Conservation (phyloP, 2,888 invertebrate species). For the Hypomecis atomaria region DNA sequence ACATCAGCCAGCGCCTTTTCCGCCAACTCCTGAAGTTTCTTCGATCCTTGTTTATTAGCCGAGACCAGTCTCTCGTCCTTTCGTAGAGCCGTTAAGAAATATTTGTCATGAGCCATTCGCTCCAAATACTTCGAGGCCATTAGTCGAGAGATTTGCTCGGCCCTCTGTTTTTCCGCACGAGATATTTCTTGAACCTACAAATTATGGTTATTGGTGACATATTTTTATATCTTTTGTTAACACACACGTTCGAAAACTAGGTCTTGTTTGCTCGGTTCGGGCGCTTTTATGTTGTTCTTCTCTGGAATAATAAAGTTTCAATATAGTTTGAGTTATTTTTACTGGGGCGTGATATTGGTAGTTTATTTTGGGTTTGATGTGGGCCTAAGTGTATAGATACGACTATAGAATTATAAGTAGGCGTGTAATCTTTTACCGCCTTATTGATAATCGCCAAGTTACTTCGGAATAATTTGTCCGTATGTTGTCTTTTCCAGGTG, state of each 20-base stretch:
- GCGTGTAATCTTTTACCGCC: slow-evolving; percentile 30
- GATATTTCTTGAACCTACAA: slow-evolving; percentile 73
- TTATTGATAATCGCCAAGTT: too few relatives aligned
- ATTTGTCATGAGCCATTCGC: slow-evolving; percentile 80
- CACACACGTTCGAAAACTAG: slow-evolving; percentile 16
- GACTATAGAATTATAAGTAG: slow-evolving; percentile 10
- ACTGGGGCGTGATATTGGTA: slow-evolving; percentile 7
- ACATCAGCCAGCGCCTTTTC: slow-evolving; percentile 70
- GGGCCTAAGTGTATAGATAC: background rate
- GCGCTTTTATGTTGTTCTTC: slow-evolving; percentile 21
- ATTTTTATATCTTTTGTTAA: slow-evolving; percentile 38
- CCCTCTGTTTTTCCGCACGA: slow-evolving; percentile 69
- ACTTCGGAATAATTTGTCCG: too few relatives aligned
- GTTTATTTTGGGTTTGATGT: slow-evolving; percentile 3
- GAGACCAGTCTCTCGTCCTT: slow-evolving; percentile 74
- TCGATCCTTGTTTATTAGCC: slow-evolving; percentile 73
- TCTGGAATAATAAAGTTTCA: slow-evolving; percentile 23
- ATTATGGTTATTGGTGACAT: slow-evolving; percentile 49
- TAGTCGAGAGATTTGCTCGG: slow-evolving; percentile 70
- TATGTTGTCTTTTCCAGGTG: too few relatives aligned
- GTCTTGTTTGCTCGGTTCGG: slow-evolving; percentile 24
- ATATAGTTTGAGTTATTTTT: slow-evolving; percentile 22
- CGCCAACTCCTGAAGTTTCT: slow-evolving; percentile 67
- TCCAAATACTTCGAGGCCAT: slow-evolving; percentile 80
- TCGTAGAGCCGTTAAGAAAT: slow-evolving; percentile 71